Evolutionary conservation across 2,113 vertebrate species (phyloP).

Genomic region (Phalacrocorax pelagicus): DNA sequence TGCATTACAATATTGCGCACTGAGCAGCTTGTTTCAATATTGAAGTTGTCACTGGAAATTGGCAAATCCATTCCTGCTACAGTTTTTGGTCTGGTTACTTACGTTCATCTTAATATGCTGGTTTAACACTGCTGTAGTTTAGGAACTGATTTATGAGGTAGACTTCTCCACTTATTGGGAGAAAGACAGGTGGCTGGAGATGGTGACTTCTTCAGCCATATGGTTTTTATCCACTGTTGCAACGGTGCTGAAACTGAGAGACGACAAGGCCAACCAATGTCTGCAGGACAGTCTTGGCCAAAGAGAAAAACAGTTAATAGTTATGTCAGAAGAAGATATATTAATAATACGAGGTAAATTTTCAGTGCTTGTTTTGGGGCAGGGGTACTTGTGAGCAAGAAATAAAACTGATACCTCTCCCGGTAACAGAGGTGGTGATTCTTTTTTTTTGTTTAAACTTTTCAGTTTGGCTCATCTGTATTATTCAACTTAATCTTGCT

Average conservation of each 20-base stretch:
- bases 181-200: background rate
- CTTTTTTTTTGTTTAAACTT: background rate
- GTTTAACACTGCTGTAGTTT: background rate
- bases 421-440: background rate
- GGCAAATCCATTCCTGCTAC: background rate
- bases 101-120: background rate
- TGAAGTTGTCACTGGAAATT: background rate
- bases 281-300: background rate
- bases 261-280: background rate
- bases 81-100: background rate
- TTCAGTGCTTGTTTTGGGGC: background rate
- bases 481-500: background rate
- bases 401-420: background rate
- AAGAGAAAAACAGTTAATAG: background rate
- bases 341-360: background rate
- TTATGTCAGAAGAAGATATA: background rate
- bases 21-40: background rate
- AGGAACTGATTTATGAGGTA: background rate
- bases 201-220: background rate
- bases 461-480: background rate
- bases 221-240: background rate
- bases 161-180: background rate
- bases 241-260: background rate
- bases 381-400: background rate
- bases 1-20: background rate